Evolutionary conservation across 2,797 vertebrate species (phyloP), one percentile per base, ranked within the genome.

Genomic region (Gadopsis bispinosus): DNA sequence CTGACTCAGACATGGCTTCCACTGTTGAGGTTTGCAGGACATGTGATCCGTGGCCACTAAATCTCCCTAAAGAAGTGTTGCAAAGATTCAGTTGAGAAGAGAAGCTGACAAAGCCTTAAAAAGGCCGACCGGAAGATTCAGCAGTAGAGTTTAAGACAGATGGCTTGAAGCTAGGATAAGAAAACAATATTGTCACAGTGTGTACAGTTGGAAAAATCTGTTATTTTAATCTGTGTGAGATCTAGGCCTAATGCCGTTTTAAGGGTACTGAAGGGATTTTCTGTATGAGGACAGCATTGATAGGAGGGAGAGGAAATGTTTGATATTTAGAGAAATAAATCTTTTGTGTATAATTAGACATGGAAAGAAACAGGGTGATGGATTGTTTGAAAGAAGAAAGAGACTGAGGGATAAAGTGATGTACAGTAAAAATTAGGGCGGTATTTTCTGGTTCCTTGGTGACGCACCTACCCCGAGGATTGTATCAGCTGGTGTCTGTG

Each of bases 361-460:
- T 1, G 19, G 35, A 66, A 66, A 75, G 31, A 63, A 72, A 51
- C 20, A 55, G 19, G 1, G 22, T 19, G 26, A 73, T 69, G 12
- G 59, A 69, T 62, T 67, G 64, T 70, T 73, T 69, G 33, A 80
- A 29, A 35, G 33, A 75, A 60, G n/a, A 72, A 73, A 60, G 59
- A 63, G 67, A 62, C 26, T 5, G 33, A 29, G 12, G 61, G 33
- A 59, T 72, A 29, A 39, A 72, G 62, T 60, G 65, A 79, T 72
- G 64, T 64, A 47, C 63, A 87, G 80, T 69, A 78, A 83, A 87
- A 88, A 86, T 85, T 84, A 81, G 82, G 71, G 61, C 79, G 3
- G 67, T 75, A 83, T 91, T 89, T 86, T 80, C 87, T 84, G 78
- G 75, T 54, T 84, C 58, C 50, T 73, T 37, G 33, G 29, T 83